Evolutionary conservation across 2,113 vertebrate species (phyloP), one percentile per base, ranked within the genome.

Genomic region (Entomyzon cyanotis): DNA sequence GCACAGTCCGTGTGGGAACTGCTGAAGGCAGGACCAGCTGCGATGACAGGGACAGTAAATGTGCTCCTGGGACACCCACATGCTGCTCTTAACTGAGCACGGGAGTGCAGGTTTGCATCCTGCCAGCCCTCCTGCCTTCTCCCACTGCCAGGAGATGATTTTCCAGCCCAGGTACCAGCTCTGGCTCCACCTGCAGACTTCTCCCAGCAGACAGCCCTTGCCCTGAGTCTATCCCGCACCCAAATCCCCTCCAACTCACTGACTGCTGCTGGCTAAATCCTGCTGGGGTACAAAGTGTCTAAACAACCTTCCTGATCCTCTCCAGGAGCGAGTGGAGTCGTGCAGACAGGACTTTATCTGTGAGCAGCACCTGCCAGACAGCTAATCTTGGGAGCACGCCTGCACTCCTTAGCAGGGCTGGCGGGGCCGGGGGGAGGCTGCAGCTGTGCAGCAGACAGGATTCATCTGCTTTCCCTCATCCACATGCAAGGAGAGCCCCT

Each of bases 1-100:
- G 78, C 33, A 2, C 18, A 0, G 5, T 14, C 60, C 0, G 0
- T 6, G 19, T 3, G 28, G 84, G n/a, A 58, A 3, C 27, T 30
- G 75, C 74, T 12, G 69, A 12, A 12, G 52, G 69, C 47, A 12
- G 78, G 52, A 41, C 4, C 12, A 0, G 0, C 64, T 37, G 5
- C 2, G 3, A 0, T 13, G 35, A 9, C 58, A 27, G 37, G 62
- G 70, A n/a, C 85, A 18, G 16, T 13, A 7, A 55, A 5, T 3
- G 25, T 44, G 35, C 53, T 73, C 7, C 69, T 30, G 73, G 77
- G 41, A 21, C 64, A 58, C 15, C 5, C 21, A 0, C 14, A 0
- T 0, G 50, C 47, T 30, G 31, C 30, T 17, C 56, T 21, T 11
- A 7, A 1, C 47, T 2, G 33, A 52, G 81, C 52, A 9, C 60